These are phyloP conservation scores for Myotis davidii DNA, from an alignment of 2,113 vertebrate genomes.

Conservation along the genomic window DNA sequence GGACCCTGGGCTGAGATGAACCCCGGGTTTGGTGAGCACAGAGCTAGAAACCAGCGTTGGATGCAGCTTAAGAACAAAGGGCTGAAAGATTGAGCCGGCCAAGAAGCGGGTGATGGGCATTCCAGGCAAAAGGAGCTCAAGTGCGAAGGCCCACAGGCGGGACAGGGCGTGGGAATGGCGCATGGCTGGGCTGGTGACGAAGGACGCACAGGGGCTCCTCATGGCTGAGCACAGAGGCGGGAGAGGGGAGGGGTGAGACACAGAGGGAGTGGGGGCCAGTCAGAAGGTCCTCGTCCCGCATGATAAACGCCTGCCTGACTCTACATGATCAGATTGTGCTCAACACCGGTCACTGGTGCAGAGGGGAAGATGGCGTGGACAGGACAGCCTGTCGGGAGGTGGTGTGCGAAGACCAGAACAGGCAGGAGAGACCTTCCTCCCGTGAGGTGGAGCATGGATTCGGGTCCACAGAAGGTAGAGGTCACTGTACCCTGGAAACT, in stretches of 20 bases:
- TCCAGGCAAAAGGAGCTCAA: not conserved
- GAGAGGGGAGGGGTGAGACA: not conserved
- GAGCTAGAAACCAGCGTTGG: not conserved
- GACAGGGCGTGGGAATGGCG: accelerated
- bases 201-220: accelerated
- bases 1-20: no score
- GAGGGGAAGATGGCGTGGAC: not conserved
- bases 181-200: accelerated
- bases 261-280: not conserved
- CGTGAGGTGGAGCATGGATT: not conserved
- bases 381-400: not conserved
- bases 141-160: not conserved
- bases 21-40: accelerated
- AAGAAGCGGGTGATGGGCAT: not conserved
- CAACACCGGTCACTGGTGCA: not conserved
- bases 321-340: not conserved
- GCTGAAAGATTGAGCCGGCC: not conserved
- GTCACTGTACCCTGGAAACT: not conserved
- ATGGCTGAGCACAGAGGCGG: not conserved
- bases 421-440: not conserved
- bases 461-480: not conserved
- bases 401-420: accelerated
- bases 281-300: not conserved
- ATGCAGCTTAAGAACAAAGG: not conserved
- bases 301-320: no score